phyloP scores from a whole-genome alignment of 2,113 vertebrate species.

The Petroica traversi region DNA sequence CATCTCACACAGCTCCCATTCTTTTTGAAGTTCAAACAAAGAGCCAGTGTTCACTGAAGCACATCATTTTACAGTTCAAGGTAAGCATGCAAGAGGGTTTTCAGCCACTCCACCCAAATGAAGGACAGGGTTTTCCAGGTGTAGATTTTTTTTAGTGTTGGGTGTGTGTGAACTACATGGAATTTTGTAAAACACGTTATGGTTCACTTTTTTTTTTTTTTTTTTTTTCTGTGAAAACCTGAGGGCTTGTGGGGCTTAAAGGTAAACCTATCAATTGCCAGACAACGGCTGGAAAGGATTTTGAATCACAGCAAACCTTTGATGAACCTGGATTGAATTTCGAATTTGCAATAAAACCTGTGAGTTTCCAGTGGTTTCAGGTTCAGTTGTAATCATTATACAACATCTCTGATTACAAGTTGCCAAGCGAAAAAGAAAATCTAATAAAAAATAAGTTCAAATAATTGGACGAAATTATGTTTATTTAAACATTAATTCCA shows the following conservation, averaged over 20 bases:
- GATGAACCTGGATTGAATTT: constrained; percentile 31
- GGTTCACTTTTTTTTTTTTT: not conserved
- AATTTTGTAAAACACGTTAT: not conserved
- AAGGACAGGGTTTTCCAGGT: not conserved
- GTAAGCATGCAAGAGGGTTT: not conserved
- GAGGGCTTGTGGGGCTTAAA: not conserved
- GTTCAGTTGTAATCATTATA: constrained; percentile 6
- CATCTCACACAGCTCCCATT: not conserved
- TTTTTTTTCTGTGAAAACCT: not conserved
- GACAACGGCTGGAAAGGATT: not conserved
- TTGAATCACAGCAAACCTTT: constrained; percentile 41
- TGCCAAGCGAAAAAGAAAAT: not conserved
- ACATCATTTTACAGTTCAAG: not conserved
- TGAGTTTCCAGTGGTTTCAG: constrained; percentile 9
- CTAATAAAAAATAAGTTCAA: not conserved
- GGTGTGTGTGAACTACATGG: fast-evolving
- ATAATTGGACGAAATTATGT: not conserved
- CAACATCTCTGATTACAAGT: not conserved
- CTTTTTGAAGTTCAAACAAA: constrained; percentile 8
- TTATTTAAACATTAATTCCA: not conserved
- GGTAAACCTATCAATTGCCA: not conserved
- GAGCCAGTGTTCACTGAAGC: constrained; percentile 9
- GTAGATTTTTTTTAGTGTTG: not conserved
- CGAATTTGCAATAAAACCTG: constrained; percentile 37
- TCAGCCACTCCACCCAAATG: not conserved